Base-by-base conservation (phyloP, 2,888 invertebrate genomes). In the Scrobipalpa atriplicella region DNA sequence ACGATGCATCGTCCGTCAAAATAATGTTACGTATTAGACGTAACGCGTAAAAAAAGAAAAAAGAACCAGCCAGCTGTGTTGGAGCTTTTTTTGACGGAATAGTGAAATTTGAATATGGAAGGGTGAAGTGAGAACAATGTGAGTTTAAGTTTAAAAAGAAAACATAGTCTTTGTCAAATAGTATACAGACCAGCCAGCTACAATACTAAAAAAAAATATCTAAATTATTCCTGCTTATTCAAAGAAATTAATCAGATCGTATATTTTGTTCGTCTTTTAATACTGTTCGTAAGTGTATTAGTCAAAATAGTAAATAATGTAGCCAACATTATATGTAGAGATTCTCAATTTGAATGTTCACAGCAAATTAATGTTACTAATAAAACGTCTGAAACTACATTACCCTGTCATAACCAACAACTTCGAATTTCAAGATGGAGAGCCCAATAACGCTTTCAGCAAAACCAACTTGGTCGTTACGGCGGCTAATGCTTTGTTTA, bases 401-500 rank as follows among this genome's bases (percentile, higher is more conserved):
- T 60, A 38, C 38, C 38, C 60, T 60, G 60, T 38, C 60, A 60
- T 38, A 60, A 56, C 54, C 3, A 29, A 56, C 54, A 21, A 13
- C 54, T 21, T 56, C 21, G 10, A 52, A 52, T 52, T 19, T 21
- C 52, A 52, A 21, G 54, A 21, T 21, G 54, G 13, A 21, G 13
- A 13, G 21, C 13, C 43, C n/a, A 29, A 47, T 29, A 21, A 56
- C 19, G 62, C 47, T 62, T 47, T 62, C 47, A 62, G n/a, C 62
- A 47, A 29, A 47, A 47, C 13, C 47, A n/a, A 7, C 43, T 39
- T 9, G 47, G 7, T 38, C 71, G 73, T 76, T 78, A 80, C 80
- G 73, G 76, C 76, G 76, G 78, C 75, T 62, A 78, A 78, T 75
- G 77, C 75, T 72, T 74, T 78, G 81, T 82, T 83, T 81, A 83